Base-by-base conservation (phyloP, 2,888 invertebrate genomes). In the Tridacna crocea region DNA sequence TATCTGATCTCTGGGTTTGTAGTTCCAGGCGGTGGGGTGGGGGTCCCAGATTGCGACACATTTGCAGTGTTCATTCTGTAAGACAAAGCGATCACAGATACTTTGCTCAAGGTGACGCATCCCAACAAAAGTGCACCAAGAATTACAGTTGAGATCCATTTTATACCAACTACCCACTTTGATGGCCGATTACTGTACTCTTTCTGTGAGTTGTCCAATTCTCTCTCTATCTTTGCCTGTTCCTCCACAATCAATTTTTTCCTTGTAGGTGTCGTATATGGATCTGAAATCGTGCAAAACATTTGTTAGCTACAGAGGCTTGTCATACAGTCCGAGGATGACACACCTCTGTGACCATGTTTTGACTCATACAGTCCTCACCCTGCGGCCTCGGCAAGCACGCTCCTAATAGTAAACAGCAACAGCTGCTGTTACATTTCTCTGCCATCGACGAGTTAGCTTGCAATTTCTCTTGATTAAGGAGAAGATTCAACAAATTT, bases 111-210 rank as follows among this genome's bases (percentile, higher is more conserved):
- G 0, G 80, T 77, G 3, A 89, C 72, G 51, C 83, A 85, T 0
- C 51, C 80, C 6, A 90, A 72, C 0, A 89, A 58, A 6, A 87
- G 46, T 3, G 65, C 27, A 13, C 84, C 87, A 17, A 88, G 58
- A 4, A 87, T 46, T 0, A 82, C 19, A 0, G 90, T 90, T 4
- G 84, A 78, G 1, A 90, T 12, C 90, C 90, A 90, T 84, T 91
- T 91, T 12, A 85, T 74, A 8, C 88, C 60, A 0, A 89, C 84
- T 0, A 87, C 83, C 0, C 85, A n/a, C 46, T 63, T 82, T 0
- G 89, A 86, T 0, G 88, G 88, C 10, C 75, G 55, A 24, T 79
- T 79, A 11, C 63, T 11, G 47, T 78, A 70, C n/a, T 65, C 24
- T 19, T 70, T 74, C 12, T 81, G 61, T 0, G 70, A 51, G 19